Percentiles rank a stretch among this genome's conserved stretches.
Conservation (phyloP, 2,797 vertebrate species). For the Melanotaenia nigrans region DNA sequence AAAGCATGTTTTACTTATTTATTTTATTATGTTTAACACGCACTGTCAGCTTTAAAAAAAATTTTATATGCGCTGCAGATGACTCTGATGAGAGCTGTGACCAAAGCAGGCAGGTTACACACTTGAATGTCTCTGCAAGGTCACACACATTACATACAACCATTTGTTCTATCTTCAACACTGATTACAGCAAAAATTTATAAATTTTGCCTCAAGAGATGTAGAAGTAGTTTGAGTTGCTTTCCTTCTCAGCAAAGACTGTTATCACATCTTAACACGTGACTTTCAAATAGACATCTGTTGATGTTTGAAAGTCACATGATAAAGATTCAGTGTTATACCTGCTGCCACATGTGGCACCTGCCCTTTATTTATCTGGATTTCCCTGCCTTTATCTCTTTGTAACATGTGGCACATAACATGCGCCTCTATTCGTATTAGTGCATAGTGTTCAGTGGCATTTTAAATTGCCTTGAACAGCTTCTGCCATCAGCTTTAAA, state of each 20-base stretch:
- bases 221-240: neutral
- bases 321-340: neutral
- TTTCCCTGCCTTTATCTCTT: constrained; percentile 1
- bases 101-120: neutral
- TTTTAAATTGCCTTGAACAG: constrained; percentile 23
- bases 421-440: constrained; percentile 11
- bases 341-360: constrained; percentile 5
- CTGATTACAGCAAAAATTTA: neutral
- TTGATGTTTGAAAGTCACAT: neutral
- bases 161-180: neutral
- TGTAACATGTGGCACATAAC: constrained; percentile 14
- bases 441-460: neutral
- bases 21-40: neutral
- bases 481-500: constrained; percentile 12
- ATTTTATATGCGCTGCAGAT: neutral
- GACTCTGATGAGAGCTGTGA: neutral
- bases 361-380: constrained; percentile 3
- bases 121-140: neutral
- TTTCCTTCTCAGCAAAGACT: neutral
- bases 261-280: neutral
- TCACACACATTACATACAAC: no score
- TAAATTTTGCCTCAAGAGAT: neutral
- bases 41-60: neutral
- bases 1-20: neutral
- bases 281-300: neutral